Conservation (phyloP, 2,113 vertebrate genomes). For the Antidorcas marsupialis region DNA sequence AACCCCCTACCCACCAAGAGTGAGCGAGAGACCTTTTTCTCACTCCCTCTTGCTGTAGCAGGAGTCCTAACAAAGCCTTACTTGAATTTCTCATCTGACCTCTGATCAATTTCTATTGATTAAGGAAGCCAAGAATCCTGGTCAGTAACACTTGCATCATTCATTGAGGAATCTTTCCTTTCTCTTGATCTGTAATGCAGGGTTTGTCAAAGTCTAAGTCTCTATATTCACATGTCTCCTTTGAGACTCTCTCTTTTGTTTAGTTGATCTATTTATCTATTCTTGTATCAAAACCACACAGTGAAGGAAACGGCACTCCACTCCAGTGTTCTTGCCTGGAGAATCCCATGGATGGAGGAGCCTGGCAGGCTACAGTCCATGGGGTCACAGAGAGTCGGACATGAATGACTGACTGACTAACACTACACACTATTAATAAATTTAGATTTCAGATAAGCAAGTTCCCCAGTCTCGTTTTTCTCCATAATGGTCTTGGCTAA, state of each 20-base stretch:
- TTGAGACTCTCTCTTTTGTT: background rate
- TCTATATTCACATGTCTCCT: background rate
- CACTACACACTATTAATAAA: background rate
- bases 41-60: background rate
- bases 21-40: background rate
- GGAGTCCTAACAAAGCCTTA: background rate
- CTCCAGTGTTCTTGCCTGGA: background rate
- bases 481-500: background rate
- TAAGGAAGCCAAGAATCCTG: background rate
- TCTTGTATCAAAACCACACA: background rate
- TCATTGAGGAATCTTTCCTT: background rate
- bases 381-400: background rate
- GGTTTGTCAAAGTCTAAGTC: background rate
- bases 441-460: background rate
- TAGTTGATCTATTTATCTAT: background rate
- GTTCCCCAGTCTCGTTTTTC: background rate
- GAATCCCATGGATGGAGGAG: background rate
- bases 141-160: background rate
- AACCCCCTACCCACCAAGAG: background rate
- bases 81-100: background rate
- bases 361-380: background rate
- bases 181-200: background rate
- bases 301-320: background rate
- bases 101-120: background rate
- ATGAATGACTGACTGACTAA: background rate